phyloP scores from a whole-genome alignment of 1,140 invertebrate species.

The Eriocheir sinensis region DNA sequence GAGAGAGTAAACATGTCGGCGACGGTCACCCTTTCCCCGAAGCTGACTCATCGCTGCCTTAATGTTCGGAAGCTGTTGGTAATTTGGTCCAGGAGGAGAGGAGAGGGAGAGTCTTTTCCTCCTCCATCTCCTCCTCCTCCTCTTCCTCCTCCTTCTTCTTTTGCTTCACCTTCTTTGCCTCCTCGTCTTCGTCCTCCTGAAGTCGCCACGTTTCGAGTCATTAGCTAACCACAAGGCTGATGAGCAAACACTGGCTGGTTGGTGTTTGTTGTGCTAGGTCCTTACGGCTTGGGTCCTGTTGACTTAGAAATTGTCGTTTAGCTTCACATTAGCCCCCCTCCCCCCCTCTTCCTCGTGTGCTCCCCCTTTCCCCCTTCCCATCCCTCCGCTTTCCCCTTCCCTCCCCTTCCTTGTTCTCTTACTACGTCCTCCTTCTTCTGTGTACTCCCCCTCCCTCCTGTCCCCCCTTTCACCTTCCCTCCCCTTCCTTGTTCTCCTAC shows the following conservation, averaged over 20 bases:
- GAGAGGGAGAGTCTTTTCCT: neutral
- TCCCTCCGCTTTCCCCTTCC: neutral
- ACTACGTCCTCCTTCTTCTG: neutral
- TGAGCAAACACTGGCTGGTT: slow-evolving; percentile 40
- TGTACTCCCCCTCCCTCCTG: neutral
- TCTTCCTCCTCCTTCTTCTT: neutral
- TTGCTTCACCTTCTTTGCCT: neutral
- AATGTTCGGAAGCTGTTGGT: slow-evolving; percentile 48
- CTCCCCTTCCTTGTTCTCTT: neutral
- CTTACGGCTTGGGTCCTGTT: neutral
- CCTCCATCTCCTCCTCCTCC: slow-evolving; percentile 9
- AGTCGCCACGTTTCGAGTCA: slow-evolving; percentile 48
- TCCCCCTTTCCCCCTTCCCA: neutral
- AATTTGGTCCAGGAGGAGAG: neutral
- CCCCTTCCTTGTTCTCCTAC: neutral
- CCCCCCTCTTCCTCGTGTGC: neutral
- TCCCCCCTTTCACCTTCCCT: neutral
- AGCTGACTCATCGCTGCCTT: slow-evolving; percentile 15
- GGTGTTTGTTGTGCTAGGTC: slow-evolving; percentile 39
- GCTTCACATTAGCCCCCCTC: slow-evolving; percentile 6
- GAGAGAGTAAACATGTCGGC: slow-evolving; percentile 9
- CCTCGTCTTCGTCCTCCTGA: neutral
- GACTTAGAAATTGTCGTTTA: slow-evolving; percentile 47
- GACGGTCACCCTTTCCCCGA: slow-evolving; percentile 1
- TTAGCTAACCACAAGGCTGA: slow-evolving; percentile 55